Evolutionary conservation across 2,888 invertebrate species (phyloP).

Genomic region (Callimorpha dominula): DNA sequence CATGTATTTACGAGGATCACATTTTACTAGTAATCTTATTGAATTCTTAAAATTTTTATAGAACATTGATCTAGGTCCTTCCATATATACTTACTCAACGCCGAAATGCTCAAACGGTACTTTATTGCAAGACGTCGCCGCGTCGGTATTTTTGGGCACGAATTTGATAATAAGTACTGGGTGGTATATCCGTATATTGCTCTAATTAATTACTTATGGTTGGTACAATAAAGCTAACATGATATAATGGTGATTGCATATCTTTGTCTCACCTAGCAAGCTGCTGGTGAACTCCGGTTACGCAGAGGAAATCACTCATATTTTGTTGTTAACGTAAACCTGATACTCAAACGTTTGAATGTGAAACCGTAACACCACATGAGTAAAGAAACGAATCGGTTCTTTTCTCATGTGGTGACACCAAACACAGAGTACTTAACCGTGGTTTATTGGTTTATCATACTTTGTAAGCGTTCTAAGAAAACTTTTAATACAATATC

Average conservation of each 20-base stretch:
- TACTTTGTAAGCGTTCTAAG: neutral
- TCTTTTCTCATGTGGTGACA: neutral
- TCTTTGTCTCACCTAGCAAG: slow-evolving; percentile 1
- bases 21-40: too few relatives aligned
- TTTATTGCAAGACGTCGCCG: too few relatives aligned
- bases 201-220: neutral
- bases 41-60: too few relatives aligned
- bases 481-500: neutral
- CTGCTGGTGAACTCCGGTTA: neutral
- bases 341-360: neutral
- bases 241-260: neutral
- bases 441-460: neutral
- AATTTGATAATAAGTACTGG: neutral
- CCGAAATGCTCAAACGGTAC: too few relatives aligned
- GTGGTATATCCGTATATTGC: neutral
- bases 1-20: too few relatives aligned
- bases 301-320: neutral
- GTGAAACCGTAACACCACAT: neutral
- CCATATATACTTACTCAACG: too few relatives aligned
- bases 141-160: too few relatives aligned
- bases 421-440: neutral
- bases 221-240: neutral
- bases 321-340: slow-evolving; percentile 8
- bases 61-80: too few relatives aligned
- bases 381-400: too few relatives aligned